These are phyloP conservation scores for Tuberolachnus salignus DNA, from an alignment of 2,888 invertebrate genomes.

Conservation along the genomic window DNA sequence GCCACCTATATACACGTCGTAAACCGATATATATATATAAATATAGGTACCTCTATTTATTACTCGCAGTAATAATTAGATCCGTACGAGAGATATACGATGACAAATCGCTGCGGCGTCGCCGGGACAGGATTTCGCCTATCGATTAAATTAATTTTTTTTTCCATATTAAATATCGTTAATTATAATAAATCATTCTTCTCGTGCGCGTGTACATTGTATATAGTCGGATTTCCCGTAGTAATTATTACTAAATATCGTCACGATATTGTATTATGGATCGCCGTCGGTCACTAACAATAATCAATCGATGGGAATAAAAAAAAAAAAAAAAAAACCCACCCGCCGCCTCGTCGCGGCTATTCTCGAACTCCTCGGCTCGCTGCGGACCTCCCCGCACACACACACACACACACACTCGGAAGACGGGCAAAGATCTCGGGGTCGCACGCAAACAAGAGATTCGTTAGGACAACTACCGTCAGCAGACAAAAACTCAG, in stretches of 20 bases:
- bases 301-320: too few relatives aligned
- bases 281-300: too few relatives aligned
- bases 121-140: not conserved
- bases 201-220: not conserved
- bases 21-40: not conserved
- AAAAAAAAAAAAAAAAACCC: too few relatives aligned
- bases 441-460: conserved; percentile 47
- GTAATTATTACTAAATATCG: too few relatives aligned
- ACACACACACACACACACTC: too few relatives aligned
- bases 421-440: conserved; percentile 2
- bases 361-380: too few relatives aligned
- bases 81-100: conserved; percentile 6
- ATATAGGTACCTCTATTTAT: too few relatives aligned
- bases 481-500: conserved; percentile 34
- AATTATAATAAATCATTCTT: too few relatives aligned
- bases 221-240: not conserved
- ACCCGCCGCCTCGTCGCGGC: too few relatives aligned
- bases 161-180: conserved; percentile 1
- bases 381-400: too few relatives aligned
- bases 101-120: not conserved
- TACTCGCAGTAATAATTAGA: conserved; percentile 18
- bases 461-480: conserved; percentile 40
- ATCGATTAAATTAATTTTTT: not conserved
- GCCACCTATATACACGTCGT: not conserved
- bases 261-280: too few relatives aligned